A percentile compares a stretch with the other conserved stretches of the same genome.
These are phyloP conservation scores for Rhinolophus ferrumequinum DNA, from an alignment of 2,113 vertebrate species.

Conservation along the genomic window DNA sequence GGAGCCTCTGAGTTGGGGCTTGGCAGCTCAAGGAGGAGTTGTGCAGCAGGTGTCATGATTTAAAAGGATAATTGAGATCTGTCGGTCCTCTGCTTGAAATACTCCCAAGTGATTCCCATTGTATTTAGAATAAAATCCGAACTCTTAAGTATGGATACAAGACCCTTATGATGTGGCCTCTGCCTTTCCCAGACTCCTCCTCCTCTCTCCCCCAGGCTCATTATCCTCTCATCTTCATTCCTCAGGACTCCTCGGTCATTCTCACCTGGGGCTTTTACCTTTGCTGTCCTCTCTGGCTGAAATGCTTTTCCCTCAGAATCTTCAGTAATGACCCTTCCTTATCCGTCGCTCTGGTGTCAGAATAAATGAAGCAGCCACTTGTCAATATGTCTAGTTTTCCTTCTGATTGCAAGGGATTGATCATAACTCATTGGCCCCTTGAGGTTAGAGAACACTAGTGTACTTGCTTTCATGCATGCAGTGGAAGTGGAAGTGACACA, in stretches of 20 bases:
- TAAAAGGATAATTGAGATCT: neutral
- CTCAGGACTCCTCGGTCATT: neutral
- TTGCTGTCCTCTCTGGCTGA: neutral
- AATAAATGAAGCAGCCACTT: neutral
- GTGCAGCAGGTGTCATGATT: neutral
- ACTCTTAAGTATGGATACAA: neutral
- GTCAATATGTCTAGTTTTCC: neutral
- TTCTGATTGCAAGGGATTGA: neutral
- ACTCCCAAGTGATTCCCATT: neutral
- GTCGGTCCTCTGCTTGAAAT: neutral
- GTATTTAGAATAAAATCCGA: neutral
- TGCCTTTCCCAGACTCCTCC: neutral
- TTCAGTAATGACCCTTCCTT: neutral
- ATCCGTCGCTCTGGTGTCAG: neutral
- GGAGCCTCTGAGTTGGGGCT: neutral
- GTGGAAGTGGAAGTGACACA: neutral
- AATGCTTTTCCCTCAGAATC: neutral
- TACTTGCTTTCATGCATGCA: neutral
- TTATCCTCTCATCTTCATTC: too few species aligned
- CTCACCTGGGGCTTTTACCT: neutral
- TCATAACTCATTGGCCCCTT: neutral
- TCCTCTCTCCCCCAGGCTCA: neutral
- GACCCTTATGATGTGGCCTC: fast-evolving
- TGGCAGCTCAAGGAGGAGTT: neutral
- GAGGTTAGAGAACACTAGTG: neutral